phyloP scores from a whole-genome alignment of 2,797 vertebrate genomes.

The Chelon auratus region DNA sequence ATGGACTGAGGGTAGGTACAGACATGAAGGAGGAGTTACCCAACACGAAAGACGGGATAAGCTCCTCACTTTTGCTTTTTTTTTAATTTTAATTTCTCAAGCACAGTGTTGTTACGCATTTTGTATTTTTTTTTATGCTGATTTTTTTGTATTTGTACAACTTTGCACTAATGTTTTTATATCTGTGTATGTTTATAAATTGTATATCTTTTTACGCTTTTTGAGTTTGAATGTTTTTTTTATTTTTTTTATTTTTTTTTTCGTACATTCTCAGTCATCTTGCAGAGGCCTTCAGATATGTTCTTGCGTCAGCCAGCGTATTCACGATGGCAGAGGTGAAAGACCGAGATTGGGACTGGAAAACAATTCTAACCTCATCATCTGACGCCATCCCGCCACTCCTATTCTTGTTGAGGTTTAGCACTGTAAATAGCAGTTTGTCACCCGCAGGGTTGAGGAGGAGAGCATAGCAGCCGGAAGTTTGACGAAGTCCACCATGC shows the following conservation, averaged over 20 bases:
- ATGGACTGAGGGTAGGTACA: conserved; percentile 23
- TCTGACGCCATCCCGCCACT: conserved; percentile 39
- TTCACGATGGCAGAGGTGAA: conserved; percentile 2
- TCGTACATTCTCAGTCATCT: conserved; percentile 20
- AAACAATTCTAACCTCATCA: conserved; percentile 38
- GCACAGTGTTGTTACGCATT: conserved; percentile 78
- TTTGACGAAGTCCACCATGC: conserved; percentile 32
- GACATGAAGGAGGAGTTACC: conserved; percentile 28
- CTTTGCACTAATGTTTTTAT: conserved; percentile 84
- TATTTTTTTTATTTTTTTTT: conserved; percentile 5
- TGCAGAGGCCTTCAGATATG: conserved; percentile 11
- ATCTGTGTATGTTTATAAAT: conserved; percentile 51
- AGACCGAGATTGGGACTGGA: conserved; percentile 2
- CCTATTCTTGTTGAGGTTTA: conserved; percentile 36
- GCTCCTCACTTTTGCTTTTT: conserved; percentile 53
- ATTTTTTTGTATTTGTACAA: conserved; percentile 71
- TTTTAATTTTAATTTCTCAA: conserved; percentile 59
- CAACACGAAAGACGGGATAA: conserved; percentile 34
- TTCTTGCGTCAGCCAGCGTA: conserved; percentile 2
- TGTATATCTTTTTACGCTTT: conserved; percentile 41
- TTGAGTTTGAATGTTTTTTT: conserved; percentile 1
- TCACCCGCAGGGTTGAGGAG: conserved; percentile 10
- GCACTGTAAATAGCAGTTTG: conserved; percentile 49
- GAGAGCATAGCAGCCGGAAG: conserved; percentile 24
- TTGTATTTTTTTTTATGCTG: conserved; percentile 56